Base-by-base conservation (phyloP, 2,888 invertebrate species). In the Calliopum simillimum region DNA sequence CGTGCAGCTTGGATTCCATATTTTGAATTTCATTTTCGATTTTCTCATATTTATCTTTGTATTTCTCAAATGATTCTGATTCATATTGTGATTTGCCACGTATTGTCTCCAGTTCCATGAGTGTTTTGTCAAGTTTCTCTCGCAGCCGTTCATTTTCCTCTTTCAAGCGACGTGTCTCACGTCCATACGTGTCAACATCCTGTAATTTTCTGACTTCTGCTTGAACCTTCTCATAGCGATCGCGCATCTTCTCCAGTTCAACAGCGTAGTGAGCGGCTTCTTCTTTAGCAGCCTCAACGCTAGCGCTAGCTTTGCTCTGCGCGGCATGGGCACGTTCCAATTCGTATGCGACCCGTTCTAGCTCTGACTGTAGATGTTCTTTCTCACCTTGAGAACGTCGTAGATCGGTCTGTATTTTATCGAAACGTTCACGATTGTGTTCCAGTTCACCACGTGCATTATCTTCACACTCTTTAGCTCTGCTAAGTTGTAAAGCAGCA, bases 381-480 rank as follows among this genome's bases (percentile, higher is more conserved):
- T 95, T 93, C 78, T 94, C 96, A 70, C 91, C 93, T 87, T 93
- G 94, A 43, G 94, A 85, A 69, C 95, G 89, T 77, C 96, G 89
- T 59, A 95, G 86, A 86, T 97, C 96, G 71, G 93, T 92, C 85
- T 95, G 95, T 14, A 93, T 89, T 85, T 96, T 96, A 80, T 96
- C 96, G 82, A 94, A 94, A 64, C 95, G 90, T 78, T 97, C 96
- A 59, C 95, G 90, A 74, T 94, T 91, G 90, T 96, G 93, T 84
- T 96, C 95, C 33, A 95, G 88, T 79, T 96, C 96, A 81, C 94
- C 94, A 80, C 96, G 95, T 41, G 94, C 92, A 83, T 96, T 96
- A 77, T 97, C 96, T 87, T 97, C 97, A 78, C 92, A 90, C 85
- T 97, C 97, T 85, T 96, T 96, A 66, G 94, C 92, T 77, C 96